Percentiles rank a stretch among this genome's conserved stretches.
Evolutionary conservation across 2,797 vertebrate species (phyloP).

Genomic region (Rhodeus uyekii): DNA sequence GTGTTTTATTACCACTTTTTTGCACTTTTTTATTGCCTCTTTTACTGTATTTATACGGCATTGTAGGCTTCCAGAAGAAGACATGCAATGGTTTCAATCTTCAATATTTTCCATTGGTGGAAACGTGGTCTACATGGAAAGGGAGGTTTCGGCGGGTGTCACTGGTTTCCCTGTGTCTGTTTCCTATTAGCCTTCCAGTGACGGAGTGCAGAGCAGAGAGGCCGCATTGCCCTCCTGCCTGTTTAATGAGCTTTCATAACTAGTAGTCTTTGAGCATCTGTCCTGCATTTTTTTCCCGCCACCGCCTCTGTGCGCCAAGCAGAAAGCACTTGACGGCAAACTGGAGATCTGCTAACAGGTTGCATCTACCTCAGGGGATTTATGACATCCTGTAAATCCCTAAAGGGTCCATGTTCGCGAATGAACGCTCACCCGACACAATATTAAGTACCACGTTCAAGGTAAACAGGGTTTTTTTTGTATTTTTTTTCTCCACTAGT

Average conservation of each 20-base stretch:
- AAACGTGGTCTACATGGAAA: conserved; percentile 47
- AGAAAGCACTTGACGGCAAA: conserved; percentile 54
- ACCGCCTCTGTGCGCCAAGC: conserved; percentile 20
- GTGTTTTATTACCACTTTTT: conserved; percentile 63
- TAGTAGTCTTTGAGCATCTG: conserved; percentile 59
- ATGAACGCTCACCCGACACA: background rate
- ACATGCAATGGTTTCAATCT: conserved; percentile 56
- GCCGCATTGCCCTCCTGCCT: conserved; percentile 49
- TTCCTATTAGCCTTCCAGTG: conserved; percentile 60
- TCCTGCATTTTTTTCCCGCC: conserved; percentile 44
- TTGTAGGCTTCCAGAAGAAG: conserved; percentile 56
- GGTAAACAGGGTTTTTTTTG: background rate
- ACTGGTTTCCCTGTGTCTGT: conserved; percentile 56
- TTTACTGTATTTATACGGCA: conserved; percentile 56
- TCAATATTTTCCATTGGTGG: conserved; percentile 56
- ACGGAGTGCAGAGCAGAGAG: conserved; percentile 52
- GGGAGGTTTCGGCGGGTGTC: conserved; percentile 53
- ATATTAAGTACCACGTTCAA: conserved; percentile 2
- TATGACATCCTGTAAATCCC: conserved; percentile 48
- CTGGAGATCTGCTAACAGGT: conserved; percentile 51
- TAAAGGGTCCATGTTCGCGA: background rate
- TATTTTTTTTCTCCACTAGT: background rate
- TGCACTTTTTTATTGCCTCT: conserved; percentile 55
- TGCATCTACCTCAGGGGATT: conserved; percentile 47
- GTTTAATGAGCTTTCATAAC: conserved; percentile 61